phyloP scores from a whole-genome alignment of 2,113 vertebrate genomes.

The Prunella himalayana region DNA sequence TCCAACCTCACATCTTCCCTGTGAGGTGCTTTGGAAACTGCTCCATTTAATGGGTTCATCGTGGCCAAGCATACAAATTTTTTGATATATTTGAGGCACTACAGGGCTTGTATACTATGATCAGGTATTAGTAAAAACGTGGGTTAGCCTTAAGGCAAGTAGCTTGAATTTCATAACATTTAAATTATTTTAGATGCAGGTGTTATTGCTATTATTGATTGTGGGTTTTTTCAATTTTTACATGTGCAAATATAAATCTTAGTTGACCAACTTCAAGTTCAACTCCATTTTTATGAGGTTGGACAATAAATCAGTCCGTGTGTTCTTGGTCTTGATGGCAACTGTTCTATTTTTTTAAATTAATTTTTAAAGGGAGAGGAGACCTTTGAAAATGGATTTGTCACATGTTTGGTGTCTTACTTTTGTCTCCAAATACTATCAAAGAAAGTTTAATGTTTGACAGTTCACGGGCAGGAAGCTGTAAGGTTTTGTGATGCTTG shows the following conservation, averaged over 20 bases:
- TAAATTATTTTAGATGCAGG: not conserved
- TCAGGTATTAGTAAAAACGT: not conserved
- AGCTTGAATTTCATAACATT: not conserved
- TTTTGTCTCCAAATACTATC: not conserved
- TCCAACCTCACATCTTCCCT: not conserved
- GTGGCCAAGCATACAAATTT: not conserved
- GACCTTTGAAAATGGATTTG: not conserved
- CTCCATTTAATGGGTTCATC: not conserved
- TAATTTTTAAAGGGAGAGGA: not conserved
- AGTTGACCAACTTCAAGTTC: not conserved
- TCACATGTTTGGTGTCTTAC: not conserved
- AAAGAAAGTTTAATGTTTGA: not conserved
- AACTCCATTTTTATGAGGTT: not conserved
- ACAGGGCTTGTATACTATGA: not conserved
- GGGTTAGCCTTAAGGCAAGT: not conserved
- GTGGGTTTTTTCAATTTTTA: not conserved
- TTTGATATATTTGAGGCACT: not conserved
- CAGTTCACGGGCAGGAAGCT: not conserved
- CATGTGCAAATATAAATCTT: not conserved
- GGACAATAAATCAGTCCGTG: not conserved
- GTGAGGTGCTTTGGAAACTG: not conserved
- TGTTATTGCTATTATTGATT: not conserved
- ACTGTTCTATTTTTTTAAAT: too few relatives aligned
- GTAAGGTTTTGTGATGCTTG: not conserved
- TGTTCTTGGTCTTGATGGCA: not conserved